These are phyloP conservation scores for Boloria euphrosyne DNA, from an alignment of 2,888 invertebrate genomes.

Conservation along the genomic window DNA sequence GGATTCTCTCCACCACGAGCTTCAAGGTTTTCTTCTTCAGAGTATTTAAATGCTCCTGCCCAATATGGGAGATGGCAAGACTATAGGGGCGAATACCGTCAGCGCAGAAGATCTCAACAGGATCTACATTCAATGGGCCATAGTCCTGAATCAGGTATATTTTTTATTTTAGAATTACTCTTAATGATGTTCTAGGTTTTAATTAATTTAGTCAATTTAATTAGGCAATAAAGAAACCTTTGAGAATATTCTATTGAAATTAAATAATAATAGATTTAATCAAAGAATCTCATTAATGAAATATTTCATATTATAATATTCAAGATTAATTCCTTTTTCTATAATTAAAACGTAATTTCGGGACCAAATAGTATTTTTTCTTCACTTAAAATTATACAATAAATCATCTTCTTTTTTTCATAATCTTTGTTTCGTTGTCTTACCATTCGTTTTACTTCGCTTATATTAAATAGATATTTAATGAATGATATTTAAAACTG, in stretches of 20 bases:
- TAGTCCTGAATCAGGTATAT: constrained; percentile 72
- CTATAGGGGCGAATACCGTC: constrained; percentile 70
- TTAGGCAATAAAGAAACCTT: too few species aligned
- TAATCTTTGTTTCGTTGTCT: not conserved
- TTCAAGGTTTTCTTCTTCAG: constrained; percentile 76
- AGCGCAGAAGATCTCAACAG: constrained; percentile 75
- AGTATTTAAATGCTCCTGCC: constrained; percentile 73
- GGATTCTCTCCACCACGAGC: constrained; percentile 71
- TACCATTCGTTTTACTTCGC: too few species aligned
- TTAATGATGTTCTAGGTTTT: too few species aligned
- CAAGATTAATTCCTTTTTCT: constrained; percentile 10
- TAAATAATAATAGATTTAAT: too few species aligned
- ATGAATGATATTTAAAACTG: too few species aligned
- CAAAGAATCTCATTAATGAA: not conserved
- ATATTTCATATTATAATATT: constrained; percentile 15
- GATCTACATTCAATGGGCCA: constrained; percentile 74
- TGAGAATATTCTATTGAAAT: too few species aligned
- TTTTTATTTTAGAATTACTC: constrained; percentile 1
- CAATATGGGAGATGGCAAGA: constrained; percentile 74
- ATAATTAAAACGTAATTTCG: not conserved
- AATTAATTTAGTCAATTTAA: too few species aligned
- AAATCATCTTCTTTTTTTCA: not conserved
- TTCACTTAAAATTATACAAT: too few species aligned
- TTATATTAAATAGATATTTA: too few species aligned
- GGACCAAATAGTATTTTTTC: not conserved